Evolutionary conservation across 2,888 invertebrate genomes (phyloP).

Genomic region (Podabrus alpinus): DNA sequence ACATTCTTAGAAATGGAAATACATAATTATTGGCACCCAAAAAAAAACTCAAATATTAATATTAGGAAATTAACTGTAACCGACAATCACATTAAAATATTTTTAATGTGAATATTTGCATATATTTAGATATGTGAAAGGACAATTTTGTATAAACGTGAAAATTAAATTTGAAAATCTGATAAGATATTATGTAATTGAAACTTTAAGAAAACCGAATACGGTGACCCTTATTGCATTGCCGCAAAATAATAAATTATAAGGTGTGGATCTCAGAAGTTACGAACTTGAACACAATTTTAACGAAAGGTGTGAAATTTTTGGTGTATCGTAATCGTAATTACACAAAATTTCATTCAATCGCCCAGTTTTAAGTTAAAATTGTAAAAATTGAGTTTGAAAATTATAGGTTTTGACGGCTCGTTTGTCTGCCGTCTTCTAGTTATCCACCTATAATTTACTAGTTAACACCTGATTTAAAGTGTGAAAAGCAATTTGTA

Average conservation of each 20-base stretch:
- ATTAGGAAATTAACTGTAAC: no score
- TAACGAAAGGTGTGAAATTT: background rate
- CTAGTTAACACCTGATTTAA: conserved; percentile 53
- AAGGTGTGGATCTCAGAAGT: background rate
- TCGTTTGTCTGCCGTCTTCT: conserved; percentile 55
- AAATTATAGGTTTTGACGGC: conserved; percentile 53
- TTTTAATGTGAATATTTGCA: no score
- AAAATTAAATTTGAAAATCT: no score
- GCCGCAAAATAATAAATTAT: background rate
- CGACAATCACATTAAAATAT: background rate
- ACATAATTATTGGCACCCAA: no score
- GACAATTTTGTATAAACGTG: no score
- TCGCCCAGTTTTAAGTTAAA: conserved; percentile 35
- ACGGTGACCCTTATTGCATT: no score
- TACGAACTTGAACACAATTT: background rate
- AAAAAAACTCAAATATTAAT: no score
- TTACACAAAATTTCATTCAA: conserved; percentile 9
- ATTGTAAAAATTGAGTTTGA: conserved; percentile 39
- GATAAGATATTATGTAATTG: background rate
- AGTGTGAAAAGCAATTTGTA: conserved; percentile 22
- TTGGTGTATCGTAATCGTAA: background rate
- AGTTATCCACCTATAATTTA: conserved; percentile 18
- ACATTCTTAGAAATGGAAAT: no score
- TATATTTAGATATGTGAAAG: no score
- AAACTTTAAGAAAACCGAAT: background rate